Base-by-base conservation (phyloP, 2,888 invertebrate genomes). In the Drosophila pseudotalamancana region DNA sequence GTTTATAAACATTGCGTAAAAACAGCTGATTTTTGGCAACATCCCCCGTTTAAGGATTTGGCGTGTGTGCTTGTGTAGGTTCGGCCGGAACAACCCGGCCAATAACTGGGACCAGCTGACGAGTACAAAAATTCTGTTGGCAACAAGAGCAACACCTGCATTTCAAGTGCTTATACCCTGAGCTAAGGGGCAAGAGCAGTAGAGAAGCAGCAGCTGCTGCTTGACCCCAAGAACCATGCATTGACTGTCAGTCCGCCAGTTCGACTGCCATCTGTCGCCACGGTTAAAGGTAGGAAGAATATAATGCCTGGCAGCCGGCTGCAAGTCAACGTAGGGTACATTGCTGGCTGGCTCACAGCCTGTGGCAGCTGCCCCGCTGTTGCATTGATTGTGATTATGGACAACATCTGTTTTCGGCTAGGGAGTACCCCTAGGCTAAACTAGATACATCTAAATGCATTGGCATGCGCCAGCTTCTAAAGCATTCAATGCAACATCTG, bases 1-100 rank as follows among this genome's bases (percentile, higher is more conserved):
- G 83, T 83, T 83, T 83, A 83, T 83, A 83, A 83, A 83, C 83
- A 83, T 83, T 83, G 85, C 87, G 77, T 72, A 85, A 77, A 76
- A 83, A 72, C 82, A 83, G 82, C 82, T 83, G 82, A 85, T 81
- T 83, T 84, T 76, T 66, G 56, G 81, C 81, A 84, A 77, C 80
- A 80, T 80, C 87, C 84, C 77, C 77, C 49, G 37, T 49, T 34
- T 35, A 56, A 57, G 43, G 39, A 35, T 27, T 4, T 37, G 27
- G 21, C 19, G 27, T 49, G 37, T 40, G 49, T 55, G 42, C 37
- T 31, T 50, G 21, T 49, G 62, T 62, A 71, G 76, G 77, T 77
- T 66, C 75, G 69, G 71, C 67, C 63, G 77, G 48, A 46, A 27
- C 32, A 48, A 39, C 35, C 65, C 46, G 35, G 42, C 46, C 39